Evolutionary conservation across 2,888 invertebrate genomes (phyloP), one percentile per base, ranked within the genome.

Genomic region (Andrena trimmerana): DNA sequence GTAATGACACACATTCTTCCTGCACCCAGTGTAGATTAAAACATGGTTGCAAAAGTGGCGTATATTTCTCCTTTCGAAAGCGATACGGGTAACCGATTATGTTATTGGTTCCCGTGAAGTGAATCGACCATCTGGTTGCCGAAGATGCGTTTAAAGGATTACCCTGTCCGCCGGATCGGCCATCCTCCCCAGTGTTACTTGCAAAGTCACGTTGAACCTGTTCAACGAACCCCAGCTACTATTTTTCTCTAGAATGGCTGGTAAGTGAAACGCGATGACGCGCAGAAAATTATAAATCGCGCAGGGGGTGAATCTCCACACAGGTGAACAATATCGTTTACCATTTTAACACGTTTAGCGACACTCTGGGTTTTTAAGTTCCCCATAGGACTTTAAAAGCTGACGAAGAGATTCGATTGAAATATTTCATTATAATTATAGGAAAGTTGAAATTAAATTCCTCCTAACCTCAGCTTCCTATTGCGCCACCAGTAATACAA

Each of bases 141-240:
- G 80, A 52, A 70, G 83, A 86, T 78, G 76, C 78, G 75, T 87
- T 79, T 69, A 74, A 89, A 87, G 79, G 81, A 89, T 89, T 74
- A 83, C 69, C 69, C 75, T 84, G 76, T 71, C 83, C 69, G 36
- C 66, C 70, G 73, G 78, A 62, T 69, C 74, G 59, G 69, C 76
- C 76, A 74, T 67, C 83, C 68, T 74, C 63, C 77, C 57, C 42
- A 33, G 33, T 8, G 68, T 74, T 82, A 82, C 71, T 84, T 68
- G 88, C 89, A 50, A 60, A 83, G 83, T 88, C 88, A 88, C 73
- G 86, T 20, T 78, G 80, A 80, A 89, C 88, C 84, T 88, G 88
- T 86, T 83, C 84, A 54, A 70, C 54, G 62, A 48, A 75, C 52
- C 52, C 69, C 33, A 10, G 67, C 83, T 54, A 81, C 81, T 79